phyloP scores from a whole-genome alignment of 1,140 invertebrate genomes.

The Palaemon carinicauda region DNA sequence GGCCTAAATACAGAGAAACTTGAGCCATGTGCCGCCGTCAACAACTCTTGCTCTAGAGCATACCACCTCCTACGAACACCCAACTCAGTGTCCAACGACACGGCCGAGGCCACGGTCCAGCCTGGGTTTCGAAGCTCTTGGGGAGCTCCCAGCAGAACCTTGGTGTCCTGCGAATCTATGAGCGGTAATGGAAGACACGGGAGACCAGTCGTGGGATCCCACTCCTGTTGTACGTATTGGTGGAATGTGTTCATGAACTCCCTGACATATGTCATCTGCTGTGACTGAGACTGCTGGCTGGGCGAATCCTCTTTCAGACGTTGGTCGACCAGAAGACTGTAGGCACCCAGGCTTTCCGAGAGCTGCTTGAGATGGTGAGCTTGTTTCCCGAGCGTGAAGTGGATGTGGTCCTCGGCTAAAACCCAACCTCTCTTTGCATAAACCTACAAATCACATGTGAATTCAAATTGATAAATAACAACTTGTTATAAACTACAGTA shows the following conservation, averaged over 20 bases:
- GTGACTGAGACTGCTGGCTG: constrained; percentile 77
- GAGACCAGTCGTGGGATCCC: constrained; percentile 65
- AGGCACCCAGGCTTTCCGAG: constrained; percentile 79
- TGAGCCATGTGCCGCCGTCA: neutral
- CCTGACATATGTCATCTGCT: constrained; percentile 85
- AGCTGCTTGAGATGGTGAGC: constrained; percentile 81
- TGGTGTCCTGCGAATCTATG: constrained; percentile 73
- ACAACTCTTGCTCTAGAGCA: constrained; percentile 44
- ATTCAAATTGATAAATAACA: neutral
- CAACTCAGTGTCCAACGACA: constrained; percentile 63
- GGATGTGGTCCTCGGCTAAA: constrained; percentile 92
- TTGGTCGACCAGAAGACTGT: constrained; percentile 79
- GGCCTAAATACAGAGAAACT: constrained; percentile 33
- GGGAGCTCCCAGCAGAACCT: constrained; percentile 71
- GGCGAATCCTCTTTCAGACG: constrained; percentile 72
- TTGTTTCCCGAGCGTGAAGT: constrained; percentile 90
- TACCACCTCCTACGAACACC: constrained; percentile 39
- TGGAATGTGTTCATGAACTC: constrained; percentile 87
- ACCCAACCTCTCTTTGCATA: constrained; percentile 86
- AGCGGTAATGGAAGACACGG: constrained; percentile 75
- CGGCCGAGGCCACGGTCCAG: constrained; percentile 62
- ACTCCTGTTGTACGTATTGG: constrained; percentile 67
- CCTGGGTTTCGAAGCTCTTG: constrained; percentile 65
- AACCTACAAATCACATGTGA: constrained; percentile 68
- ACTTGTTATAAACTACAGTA: no score